Evolutionary conservation across 2,113 vertebrate genomes (phyloP).

Genomic region (Gymnobelideus leadbeateri): DNA sequence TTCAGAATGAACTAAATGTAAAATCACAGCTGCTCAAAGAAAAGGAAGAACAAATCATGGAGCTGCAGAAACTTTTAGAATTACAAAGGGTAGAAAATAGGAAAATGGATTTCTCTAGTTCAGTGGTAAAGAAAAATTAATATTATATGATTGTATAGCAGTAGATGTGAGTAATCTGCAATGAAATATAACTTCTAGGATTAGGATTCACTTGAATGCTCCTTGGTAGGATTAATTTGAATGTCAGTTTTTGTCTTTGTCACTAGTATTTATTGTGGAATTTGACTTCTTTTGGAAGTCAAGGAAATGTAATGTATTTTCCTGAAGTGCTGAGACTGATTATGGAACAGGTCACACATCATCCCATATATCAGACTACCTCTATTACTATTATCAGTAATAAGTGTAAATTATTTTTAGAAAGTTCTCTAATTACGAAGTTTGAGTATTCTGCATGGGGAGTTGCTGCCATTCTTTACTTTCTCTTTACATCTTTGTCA

Average conservation of each 20-base stretch:
- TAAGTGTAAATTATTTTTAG: background rate
- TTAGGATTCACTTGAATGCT: background rate
- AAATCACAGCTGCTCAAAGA: constrained; percentile 86
- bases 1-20: constrained; percentile 85
- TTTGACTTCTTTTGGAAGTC: background rate
- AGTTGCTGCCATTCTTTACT: too few relatives aligned
- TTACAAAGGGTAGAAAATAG: constrained; percentile 73
- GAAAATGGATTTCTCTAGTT: constrained; percentile 64
- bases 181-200: background rate
- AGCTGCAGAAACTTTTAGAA: constrained; percentile 83
- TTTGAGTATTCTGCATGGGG: too few relatives aligned
- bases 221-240: background rate
- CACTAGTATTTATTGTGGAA: background rate
- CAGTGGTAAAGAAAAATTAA: constrained; percentile 75
- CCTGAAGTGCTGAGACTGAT: background rate
- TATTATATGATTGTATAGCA: constrained; percentile 19
- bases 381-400: background rate
- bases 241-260: background rate
- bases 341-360: background rate
- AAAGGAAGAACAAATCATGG: constrained; percentile 85
- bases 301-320: background rate
- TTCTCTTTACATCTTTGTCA: too few relatives aligned
- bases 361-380: background rate
- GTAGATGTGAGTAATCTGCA: background rate
- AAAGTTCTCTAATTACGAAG: background rate